Conservation (phyloP, 2,888 invertebrate species). For the Dryococelus australis region DNA sequence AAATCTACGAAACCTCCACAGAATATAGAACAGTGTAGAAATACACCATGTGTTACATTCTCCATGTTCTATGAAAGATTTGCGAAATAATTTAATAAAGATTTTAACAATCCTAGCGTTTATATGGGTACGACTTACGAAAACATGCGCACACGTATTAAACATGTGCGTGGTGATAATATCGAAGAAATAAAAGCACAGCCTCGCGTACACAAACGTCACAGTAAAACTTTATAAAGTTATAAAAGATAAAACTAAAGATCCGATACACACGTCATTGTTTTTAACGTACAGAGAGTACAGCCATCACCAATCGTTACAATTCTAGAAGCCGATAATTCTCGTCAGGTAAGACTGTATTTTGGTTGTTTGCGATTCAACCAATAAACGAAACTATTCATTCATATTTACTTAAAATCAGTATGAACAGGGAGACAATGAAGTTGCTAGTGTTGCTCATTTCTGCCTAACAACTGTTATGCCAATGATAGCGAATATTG, state of each 20-base stretch:
- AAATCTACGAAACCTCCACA: background rate
- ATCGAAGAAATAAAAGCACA: background rate
- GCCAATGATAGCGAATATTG: background rate
- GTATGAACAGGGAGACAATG: background rate
- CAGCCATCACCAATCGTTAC: background rate
- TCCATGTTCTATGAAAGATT: constrained; percentile 7
- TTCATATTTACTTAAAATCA: background rate
- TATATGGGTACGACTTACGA: background rate
- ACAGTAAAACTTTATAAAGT: no score
- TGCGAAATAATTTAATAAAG: background rate
- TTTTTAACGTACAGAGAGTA: background rate
- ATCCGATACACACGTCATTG: background rate
- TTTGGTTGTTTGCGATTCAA: background rate
- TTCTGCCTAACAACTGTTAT: background rate
- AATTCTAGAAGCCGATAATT: background rate
- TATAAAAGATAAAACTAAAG: background rate
- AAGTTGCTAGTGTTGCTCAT: background rate
- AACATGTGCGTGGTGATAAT: background rate
- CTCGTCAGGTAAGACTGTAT: background rate
- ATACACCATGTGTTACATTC: background rate
- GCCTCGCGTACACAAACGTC: background rate
- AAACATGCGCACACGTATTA: background rate
- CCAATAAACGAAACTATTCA: background rate
- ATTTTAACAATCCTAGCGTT: background rate
- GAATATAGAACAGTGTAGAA: background rate